These are phyloP conservation scores for Leptinotarsa undecemlineata DNA, from an alignment of 1,140 invertebrate genomes.

Conservation along the genomic window DNA sequence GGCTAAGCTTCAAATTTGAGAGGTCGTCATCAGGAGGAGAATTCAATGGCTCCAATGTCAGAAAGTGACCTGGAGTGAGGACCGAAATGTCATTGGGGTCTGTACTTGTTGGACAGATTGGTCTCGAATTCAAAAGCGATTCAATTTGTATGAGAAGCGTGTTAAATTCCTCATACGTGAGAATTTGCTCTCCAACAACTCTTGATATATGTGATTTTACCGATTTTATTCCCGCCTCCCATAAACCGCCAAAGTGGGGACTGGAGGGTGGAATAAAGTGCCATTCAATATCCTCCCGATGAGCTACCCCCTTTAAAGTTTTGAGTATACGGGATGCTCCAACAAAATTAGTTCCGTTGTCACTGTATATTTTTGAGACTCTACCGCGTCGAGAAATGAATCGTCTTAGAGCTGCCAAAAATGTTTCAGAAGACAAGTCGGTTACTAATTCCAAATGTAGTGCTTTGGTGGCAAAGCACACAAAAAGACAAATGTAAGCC, in stretches of 20 bases:
- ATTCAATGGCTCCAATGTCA: background rate
- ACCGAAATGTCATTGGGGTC: background rate
- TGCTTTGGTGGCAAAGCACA: constrained; percentile 46
- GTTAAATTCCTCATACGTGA: constrained; percentile 18
- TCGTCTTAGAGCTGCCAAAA: constrained; percentile 42
- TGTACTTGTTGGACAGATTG: background rate
- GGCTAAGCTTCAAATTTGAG: constrained; percentile 4
- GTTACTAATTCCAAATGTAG: constrained; percentile 48
- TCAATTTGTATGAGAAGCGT: constrained; percentile 28
- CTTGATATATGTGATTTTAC: constrained; percentile 22
- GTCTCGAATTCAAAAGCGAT: constrained; percentile 18
- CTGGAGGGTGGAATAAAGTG: constrained; percentile 11
- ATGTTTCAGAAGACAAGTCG: constrained; percentile 42
- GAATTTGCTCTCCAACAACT: constrained; percentile 7
- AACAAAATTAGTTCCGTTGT: constrained; percentile 20
- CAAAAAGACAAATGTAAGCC: constrained; percentile 47
- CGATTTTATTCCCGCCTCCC: constrained; percentile 20
- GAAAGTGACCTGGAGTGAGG: background rate
- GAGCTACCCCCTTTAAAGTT: background rate
- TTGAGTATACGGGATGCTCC: background rate
- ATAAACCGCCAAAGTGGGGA: constrained; percentile 27
- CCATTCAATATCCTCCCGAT: constrained; percentile 13
- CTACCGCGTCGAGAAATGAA: constrained; percentile 41
- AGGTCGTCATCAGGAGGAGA: constrained; percentile 16
- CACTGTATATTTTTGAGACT: background rate